Conservation (phyloP, 1,140 invertebrate species). For the Caerostris extrusa region DNA sequence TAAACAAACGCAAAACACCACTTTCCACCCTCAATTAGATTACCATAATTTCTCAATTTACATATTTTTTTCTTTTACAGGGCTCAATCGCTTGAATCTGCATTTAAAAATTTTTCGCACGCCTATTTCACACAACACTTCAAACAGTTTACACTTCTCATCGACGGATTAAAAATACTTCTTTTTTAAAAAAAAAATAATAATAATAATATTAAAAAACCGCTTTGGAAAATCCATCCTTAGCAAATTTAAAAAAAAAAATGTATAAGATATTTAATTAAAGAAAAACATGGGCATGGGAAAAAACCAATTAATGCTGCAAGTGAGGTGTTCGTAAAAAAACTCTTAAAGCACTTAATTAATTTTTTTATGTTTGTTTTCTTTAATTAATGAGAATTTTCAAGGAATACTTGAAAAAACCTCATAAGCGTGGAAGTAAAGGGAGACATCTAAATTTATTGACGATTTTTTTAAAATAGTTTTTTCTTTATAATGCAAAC, state of each 20-base stretch:
- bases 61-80: background rate
- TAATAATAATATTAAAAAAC: background rate
- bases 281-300: background rate
- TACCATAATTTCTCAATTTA: too few relatives aligned
- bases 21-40: too few relatives aligned
- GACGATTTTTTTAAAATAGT: too few relatives aligned
- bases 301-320: slow-evolving; percentile 48
- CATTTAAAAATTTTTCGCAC: background rate
- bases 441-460: background rate
- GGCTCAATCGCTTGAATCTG: background rate
- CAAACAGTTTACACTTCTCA: background rate
- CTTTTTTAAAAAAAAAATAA: background rate
- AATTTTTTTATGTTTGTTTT: slow-evolving; percentile 58
- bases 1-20: too few relatives aligned
- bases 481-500: background rate
- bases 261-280: slow-evolving; percentile 41
- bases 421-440: background rate
- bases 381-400: slow-evolving; percentile 56
- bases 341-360: slow-evolving; percentile 48
- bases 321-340: background rate
- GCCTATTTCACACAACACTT: background rate
- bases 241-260: background rate
- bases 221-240: background rate
- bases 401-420: background rate
- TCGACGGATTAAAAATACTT: background rate